Evolutionary conservation across 1,140 invertebrate genomes (phyloP).

Genomic region (Solen grandis): DNA sequence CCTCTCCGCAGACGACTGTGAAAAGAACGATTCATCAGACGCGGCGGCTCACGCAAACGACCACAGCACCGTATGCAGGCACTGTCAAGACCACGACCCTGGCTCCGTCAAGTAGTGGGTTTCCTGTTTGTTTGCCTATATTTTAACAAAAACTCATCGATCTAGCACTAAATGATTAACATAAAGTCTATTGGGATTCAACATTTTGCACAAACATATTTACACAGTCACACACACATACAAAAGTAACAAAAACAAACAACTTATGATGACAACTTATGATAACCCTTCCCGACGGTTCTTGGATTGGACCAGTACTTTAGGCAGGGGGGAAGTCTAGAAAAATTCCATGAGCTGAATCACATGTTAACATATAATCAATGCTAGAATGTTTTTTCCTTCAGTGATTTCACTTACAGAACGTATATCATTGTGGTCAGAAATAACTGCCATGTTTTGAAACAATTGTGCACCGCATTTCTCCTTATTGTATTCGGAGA

Average conservation of each 20-base stretch:
- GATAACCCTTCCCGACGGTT: neutral
- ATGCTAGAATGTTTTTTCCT: too few relatives aligned
- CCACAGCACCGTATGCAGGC: neutral
- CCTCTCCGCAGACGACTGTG: neutral
- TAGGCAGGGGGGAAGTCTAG: neutral
- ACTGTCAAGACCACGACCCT: slow-evolving; percentile 39
- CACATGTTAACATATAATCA: neutral
- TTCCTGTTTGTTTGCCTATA: neutral
- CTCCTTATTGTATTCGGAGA: neutral
- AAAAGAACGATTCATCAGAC: neutral
- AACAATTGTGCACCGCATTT: neutral
- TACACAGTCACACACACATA: neutral
- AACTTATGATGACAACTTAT: neutral
- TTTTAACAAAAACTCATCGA: neutral
- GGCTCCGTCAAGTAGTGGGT: slow-evolving; percentile 18
- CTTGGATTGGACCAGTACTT: neutral
- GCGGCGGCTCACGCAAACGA: neutral
- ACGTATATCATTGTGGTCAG: neutral
- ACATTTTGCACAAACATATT: neutral
- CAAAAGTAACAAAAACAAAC: neutral
- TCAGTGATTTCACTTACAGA: too few relatives aligned
- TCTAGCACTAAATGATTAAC: too few relatives aligned
- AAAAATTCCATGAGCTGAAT: neutral
- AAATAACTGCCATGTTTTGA: neutral
- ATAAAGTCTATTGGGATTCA: neutral